Base-by-base conservation (phyloP, 2,888 invertebrate genomes). In the Petrolisthes manimaculis region DNA sequence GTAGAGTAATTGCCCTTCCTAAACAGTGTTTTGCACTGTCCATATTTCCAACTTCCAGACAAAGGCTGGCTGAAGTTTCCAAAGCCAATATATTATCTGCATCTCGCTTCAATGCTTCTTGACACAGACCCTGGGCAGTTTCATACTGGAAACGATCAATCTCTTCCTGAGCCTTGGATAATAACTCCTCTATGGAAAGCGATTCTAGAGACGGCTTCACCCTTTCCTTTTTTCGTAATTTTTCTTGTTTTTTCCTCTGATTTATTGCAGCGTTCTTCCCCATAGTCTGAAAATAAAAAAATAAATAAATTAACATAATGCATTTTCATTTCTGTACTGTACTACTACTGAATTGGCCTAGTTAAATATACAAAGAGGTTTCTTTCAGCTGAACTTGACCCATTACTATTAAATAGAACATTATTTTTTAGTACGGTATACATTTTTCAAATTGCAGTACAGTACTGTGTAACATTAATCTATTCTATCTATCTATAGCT, bases 111-210 rank as follows among this genome's bases (percentile, higher is more conserved):
- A 93, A 90, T 6, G 93, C 93, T 86, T 93, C 92, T 90, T 93
- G 92, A 90, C 93, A 93, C 90, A 93, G 93, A 90, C 92, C 92
- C 90, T 93, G 92, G 21, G 93, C 93, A 90, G 93, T 90, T 88
- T 93, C 93, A 92, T 93, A 93, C 78, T 93, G 92, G 92, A 93
- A 93, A 81, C 92, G 91, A 89, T 93, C 93, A 78, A 93, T 92
- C 88, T 92, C 92, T 61, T 93, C 92, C 91, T 93, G 92, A 9
- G 93, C 93, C 93, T 93, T 74, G 18, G 56, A 78, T 80, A 91
- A 82, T 75, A 89, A 51, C 74, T 90, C 88, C 80, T 9, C 1
- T 18, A 61, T 1, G 61, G 61, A 61, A 12, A 61, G 61, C 61
- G 18, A 61, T 18, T 9, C 12, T 3, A 61, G 18, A 12, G 9